phyloP scores from a whole-genome alignment of 2,797 vertebrate genomes.

The Cuniculus paca region DNA sequence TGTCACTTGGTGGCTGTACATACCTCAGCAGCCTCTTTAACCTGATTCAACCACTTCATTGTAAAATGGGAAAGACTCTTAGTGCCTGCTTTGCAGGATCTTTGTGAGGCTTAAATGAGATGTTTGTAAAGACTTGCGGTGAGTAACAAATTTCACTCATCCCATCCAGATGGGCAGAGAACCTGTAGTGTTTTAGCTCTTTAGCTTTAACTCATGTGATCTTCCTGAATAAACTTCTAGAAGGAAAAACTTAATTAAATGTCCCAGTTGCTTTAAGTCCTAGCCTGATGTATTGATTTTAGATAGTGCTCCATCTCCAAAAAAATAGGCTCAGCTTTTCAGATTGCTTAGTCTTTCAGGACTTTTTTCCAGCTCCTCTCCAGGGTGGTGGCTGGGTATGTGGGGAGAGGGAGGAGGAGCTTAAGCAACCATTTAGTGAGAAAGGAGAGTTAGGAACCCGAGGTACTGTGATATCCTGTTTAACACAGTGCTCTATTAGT shows the following conservation, averaged over 20 bases:
- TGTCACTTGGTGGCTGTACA: neutral
- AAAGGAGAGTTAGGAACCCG: neutral
- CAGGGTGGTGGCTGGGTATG: neutral
- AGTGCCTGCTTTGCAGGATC: neutral
- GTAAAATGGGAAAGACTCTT: neutral
- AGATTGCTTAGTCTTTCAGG: neutral
- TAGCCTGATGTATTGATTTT: constrained; percentile 2
- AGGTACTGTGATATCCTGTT: neutral
- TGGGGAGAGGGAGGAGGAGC: neutral
- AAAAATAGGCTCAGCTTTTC: neutral
- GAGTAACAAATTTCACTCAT: neutral
- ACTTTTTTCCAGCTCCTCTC: neutral
- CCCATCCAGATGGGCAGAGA: neutral
- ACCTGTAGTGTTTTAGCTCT: neutral
- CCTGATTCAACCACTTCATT: neutral
- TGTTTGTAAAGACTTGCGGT: neutral
- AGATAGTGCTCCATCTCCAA: neutral
- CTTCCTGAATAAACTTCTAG: neutral
- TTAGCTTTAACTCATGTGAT: constrained; percentile 30
- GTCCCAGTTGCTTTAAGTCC: constrained; percentile 32
- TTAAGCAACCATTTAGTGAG: neutral
- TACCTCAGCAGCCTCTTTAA: neutral
- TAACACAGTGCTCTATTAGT: neutral
- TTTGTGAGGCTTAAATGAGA: neutral
- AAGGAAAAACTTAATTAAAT: constrained; percentile 14